These are phyloP conservation scores for Chlorospingus semifuscus DNA, from an alignment of 2,797 vertebrate species.

Conservation along the genomic window DNA sequence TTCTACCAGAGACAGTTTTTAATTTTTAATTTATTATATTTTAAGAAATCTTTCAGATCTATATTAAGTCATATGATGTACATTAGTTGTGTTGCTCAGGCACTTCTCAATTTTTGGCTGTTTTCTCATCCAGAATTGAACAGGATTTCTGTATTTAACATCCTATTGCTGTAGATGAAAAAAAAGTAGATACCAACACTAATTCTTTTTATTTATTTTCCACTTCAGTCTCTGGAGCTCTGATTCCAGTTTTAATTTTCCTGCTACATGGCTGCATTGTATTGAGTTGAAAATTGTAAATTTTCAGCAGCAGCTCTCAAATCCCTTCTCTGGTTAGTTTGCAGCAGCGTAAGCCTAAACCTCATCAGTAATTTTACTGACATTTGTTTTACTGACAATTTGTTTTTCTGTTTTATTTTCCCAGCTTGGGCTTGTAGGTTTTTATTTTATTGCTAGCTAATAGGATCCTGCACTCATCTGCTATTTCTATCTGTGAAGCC, in stretches of 20 bases:
- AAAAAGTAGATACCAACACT: background rate
- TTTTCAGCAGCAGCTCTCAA: slow-evolving; percentile 29
- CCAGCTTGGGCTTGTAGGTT: background rate
- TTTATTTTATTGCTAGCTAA: background rate
- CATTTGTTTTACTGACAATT: background rate
- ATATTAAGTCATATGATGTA: background rate
- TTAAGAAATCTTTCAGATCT: background rate
- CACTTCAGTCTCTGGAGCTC: background rate
- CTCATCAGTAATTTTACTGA: background rate
- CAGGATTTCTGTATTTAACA: background rate
- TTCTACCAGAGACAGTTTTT: background rate
- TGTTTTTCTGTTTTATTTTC: background rate
- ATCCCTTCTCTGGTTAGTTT: background rate
- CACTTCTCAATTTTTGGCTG: background rate
- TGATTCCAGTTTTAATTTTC: slow-evolving; percentile 24
- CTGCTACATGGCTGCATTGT: background rate
- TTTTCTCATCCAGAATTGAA: slow-evolving; percentile 4
- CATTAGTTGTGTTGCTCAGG: background rate
- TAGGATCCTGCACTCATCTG: background rate
- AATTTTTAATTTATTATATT: background rate
- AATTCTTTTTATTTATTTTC: slow-evolving; percentile 39
- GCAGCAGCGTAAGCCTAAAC: background rate
- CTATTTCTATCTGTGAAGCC: background rate
- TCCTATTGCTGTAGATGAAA: background rate
- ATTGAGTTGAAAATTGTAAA: background rate